phyloP scores from a whole-genome alignment of 1,140 invertebrate genomes.

The Bicyclus anynana region DNA sequence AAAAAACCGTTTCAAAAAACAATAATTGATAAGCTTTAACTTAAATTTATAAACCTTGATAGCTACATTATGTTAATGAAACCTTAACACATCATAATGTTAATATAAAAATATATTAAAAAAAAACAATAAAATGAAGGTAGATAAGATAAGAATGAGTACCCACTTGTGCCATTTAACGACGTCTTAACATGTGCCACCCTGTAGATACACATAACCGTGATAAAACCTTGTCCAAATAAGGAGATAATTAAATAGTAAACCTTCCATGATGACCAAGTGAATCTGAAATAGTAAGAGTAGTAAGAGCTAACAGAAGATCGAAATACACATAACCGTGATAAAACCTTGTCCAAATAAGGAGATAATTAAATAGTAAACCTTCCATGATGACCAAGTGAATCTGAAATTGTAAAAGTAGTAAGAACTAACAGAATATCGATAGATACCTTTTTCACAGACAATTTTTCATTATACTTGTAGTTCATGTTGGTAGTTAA shows the following conservation, averaged over 20 bases:
- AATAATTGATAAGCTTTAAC: no score
- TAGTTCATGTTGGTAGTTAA: no score
- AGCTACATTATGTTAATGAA: no score
- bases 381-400: slow-evolving; percentile 45
- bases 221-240: slow-evolving; percentile 50
- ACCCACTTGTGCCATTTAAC: slow-evolving; percentile 51
- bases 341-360: slow-evolving; percentile 52
- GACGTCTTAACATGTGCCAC: slow-evolving; percentile 33
- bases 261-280: slow-evolving; percentile 47
- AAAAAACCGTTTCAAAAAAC: no score
- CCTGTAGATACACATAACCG: slow-evolving; percentile 48
- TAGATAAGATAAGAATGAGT: not conserved
- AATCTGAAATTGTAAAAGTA: no score
- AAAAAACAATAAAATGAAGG: not conserved
- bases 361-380: slow-evolving; percentile 41
- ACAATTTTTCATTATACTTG: no score
- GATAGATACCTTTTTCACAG: no score
- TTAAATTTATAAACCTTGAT: no score
- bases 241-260: slow-evolving; percentile 45
- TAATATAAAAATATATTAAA: not conserved
- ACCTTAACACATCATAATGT: not conserved
- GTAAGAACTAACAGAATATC: no score
- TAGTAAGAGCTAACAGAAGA: no score
- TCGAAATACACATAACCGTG: slow-evolving; percentile 48
- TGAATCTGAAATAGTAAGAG: slow-evolving; percentile 58